phyloP scores from a whole-genome alignment of 2,113 vertebrate genomes.

The Ptilorrhoa leucosticta region DNA sequence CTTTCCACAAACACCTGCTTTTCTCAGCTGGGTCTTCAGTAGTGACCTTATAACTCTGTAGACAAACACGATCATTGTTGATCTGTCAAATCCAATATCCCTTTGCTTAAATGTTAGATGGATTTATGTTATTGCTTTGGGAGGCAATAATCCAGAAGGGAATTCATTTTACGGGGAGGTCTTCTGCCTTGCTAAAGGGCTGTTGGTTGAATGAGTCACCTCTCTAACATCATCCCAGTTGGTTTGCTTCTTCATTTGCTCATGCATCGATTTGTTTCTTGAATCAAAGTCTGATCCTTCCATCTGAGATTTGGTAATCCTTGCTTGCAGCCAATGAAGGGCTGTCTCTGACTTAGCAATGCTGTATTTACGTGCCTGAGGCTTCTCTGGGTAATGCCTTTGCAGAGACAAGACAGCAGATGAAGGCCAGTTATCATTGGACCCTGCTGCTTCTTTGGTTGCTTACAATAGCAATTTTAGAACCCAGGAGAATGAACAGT shows the following conservation, averaged over 20 bases:
- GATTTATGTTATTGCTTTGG: constrained; percentile 70
- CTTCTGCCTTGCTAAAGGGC: constrained; percentile 29
- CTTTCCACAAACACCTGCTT: not conserved
- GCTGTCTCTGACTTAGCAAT: not conserved
- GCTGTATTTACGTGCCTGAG: not conserved
- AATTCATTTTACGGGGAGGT: constrained; percentile 53
- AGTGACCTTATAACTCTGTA: constrained; percentile 70
- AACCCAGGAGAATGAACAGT: not conserved
- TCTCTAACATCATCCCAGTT: not conserved
- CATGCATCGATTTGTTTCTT: not conserved
- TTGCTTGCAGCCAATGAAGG: not conserved
- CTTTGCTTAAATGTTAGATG: constrained; percentile 73
- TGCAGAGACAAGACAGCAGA: not conserved
- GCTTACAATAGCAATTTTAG: not conserved
- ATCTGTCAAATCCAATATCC: constrained; percentile 63
- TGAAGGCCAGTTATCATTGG: not conserved
- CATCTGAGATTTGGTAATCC: not conserved
- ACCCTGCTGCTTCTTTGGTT: not conserved
- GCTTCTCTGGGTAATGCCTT: not conserved
- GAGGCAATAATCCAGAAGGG: constrained; percentile 58
- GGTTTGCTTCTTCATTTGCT: constrained; percentile 14
- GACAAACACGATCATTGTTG: constrained; percentile 55
- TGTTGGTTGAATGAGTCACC: constrained; percentile 6
- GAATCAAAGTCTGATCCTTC: not conserved
- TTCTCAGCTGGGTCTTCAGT: constrained; percentile 26